Evolutionary conservation across 2,888 invertebrate species (phyloP), one percentile per base, ranked within the genome.

Genomic region (Netelia fuscicornis): DNA sequence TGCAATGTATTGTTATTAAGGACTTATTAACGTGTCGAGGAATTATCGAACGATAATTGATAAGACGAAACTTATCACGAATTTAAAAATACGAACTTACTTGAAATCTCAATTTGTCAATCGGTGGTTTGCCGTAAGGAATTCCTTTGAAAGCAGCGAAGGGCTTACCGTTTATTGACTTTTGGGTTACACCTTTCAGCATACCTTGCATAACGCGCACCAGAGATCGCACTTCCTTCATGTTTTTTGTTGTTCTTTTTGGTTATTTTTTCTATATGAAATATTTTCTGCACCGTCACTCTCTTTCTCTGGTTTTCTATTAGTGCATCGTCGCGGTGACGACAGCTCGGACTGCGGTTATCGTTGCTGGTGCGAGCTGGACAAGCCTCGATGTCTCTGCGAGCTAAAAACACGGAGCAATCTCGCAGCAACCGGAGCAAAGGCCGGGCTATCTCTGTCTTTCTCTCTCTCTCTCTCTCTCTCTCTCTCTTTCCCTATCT

Each of bases 131-230:
- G 10, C 87, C 90, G 75, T 87, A 90, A 1, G 90, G 89, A 68
- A 90, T 87, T n/a, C 90, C 90, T n/a, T 84, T 86, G 60, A 89
- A 90, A 2, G 89, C 78, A 8, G 72, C 67, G 52, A 82, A 90
- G 5, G 74, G 54, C 30, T 74, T 76, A 2, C 84, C 87, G 48
- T 77, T 52, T 68, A 85, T 20, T 44, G 84, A 86, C 30, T 37
- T 83, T n/a, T 88, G 85, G 20, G 81, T 67, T 0, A 74, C 20
- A 30, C 90, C 90, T 17, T 84, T 86, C 20, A 90, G 48, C 37
- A 86, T 75, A 1, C 90, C 90, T 8, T 75, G 60, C 48, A 58
- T n/a, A 37, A 65, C 65, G 67, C 85, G 60, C 23, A 87, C 83
- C 9, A 86, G 44, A 0, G 84, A 86, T 42, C 75, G 74, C 37